A percentile compares a stretch with the other conserved stretches of the same genome.
These are phyloP conservation scores for Rhabdornis inornatus DNA, from an alignment of 2,113 vertebrate genomes.

Conservation along the genomic window DNA sequence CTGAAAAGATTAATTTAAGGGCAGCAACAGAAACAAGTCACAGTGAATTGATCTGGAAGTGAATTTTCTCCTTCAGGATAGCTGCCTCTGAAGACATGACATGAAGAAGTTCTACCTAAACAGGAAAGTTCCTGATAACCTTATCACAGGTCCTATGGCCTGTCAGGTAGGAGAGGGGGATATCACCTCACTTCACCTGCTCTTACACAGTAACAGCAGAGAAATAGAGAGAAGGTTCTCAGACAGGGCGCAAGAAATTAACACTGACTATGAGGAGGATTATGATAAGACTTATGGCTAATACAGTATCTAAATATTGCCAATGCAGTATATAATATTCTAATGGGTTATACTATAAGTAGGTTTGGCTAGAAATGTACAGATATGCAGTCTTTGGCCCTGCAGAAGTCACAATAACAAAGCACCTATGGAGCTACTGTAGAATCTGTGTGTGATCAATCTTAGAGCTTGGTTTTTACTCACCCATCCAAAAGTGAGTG, in stretches of 20 bases:
- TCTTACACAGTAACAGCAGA: not conserved
- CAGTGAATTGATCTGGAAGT: not conserved
- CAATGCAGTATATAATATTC: not conserved
- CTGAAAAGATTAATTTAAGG: not conserved
- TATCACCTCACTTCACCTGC: not conserved
- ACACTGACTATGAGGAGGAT: not conserved
- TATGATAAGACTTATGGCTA: not conserved
- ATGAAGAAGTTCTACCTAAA: not conserved
- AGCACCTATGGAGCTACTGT: not conserved
- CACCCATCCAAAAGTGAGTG: not conserved
- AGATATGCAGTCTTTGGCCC: not conserved
- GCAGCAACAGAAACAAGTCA: not conserved
- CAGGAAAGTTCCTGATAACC: not conserved
- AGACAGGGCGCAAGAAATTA: not conserved
- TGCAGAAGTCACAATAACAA: not conserved
- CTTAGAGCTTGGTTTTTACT: not conserved
- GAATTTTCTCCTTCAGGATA: not conserved
- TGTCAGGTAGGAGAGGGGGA: not conserved
- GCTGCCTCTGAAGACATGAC: not conserved
- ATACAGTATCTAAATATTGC: not conserved
- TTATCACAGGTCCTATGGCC: not conserved
- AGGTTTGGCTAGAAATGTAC: not conserved
- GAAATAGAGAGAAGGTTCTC: not conserved
- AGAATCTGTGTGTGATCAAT: not conserved
- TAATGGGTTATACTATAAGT: not conserved